These are phyloP conservation scores for Acrocera orbiculus DNA, from an alignment of 2,888 invertebrate species.

Conservation along the genomic window DNA sequence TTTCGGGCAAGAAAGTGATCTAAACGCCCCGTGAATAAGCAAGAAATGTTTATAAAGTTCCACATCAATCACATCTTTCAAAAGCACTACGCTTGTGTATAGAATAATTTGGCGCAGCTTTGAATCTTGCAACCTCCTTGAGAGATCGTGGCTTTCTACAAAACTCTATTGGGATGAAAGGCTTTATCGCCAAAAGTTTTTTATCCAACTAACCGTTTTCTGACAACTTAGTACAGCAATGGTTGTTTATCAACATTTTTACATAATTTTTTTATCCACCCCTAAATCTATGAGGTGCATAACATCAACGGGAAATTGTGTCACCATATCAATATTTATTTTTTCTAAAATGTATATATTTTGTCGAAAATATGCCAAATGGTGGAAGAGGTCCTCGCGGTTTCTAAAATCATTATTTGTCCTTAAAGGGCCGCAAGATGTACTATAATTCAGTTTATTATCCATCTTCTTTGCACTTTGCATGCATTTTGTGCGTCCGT, in stretches of 20 bases:
- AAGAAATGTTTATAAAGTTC: background rate
- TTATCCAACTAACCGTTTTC: background rate
- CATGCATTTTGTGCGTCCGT: constrained; percentile 5
- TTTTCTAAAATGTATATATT: constrained; percentile 1
- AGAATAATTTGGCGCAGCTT: background rate
- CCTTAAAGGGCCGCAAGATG: background rate
- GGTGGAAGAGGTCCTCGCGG: background rate
- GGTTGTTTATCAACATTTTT: background rate
- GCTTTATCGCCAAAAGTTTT: background rate
- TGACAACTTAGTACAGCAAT: background rate
- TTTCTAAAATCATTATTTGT: constrained; percentile 3
- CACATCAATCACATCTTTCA: background rate
- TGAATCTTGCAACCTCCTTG: no score
- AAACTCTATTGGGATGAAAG: constrained; percentile 5
- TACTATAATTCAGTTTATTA: background rate
- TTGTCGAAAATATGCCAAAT: background rate
- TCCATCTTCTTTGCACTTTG: constrained; percentile 1
- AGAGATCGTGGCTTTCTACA: constrained; percentile 2
- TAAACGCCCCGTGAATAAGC: background rate
- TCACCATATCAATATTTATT: constrained; percentile 2
- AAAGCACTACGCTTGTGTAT: background rate
- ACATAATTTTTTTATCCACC: constrained; percentile 7
- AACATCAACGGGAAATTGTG: constrained; percentile 7
- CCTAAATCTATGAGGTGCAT: constrained; percentile 9
- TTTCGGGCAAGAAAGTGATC: background rate